Percentiles rank a stretch among this genome's conserved stretches.
Evolutionary conservation across 2,888 invertebrate species (phyloP).

Genomic region (Melinopterus prodromus): DNA sequence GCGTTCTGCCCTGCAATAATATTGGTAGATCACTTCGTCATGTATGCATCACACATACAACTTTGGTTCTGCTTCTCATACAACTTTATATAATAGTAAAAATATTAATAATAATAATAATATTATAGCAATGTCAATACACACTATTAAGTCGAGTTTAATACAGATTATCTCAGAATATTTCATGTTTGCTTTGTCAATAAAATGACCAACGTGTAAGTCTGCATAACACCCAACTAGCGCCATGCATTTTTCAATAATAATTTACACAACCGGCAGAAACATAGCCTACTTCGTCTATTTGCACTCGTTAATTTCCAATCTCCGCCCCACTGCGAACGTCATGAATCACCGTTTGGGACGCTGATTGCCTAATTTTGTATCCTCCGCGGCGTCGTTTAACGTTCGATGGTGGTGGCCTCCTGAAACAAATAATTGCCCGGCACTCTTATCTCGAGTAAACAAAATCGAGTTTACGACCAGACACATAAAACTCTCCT

Average conservation of each 20-base stretch:
- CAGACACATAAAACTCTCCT: background rate
- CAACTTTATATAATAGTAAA: too few species aligned
- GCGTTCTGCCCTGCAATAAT: too few species aligned
- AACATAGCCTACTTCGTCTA: background rate
- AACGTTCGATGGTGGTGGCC: background rate
- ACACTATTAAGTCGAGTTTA: background rate
- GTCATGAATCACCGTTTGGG: background rate
- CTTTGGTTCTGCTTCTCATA: too few species aligned
- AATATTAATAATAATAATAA: too few species aligned
- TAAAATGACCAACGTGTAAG: background rate
- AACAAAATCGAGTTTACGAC: slow-evolving; percentile 4
- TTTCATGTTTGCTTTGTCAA: background rate
- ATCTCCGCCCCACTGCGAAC: background rate
- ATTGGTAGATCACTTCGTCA: too few species aligned
- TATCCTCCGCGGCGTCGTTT: background rate
- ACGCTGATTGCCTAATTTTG: background rate
- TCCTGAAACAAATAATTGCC: background rate
- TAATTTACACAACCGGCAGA: background rate
- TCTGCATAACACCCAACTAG: background rate
- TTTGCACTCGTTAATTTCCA: background rate
- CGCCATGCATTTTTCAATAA: background rate
- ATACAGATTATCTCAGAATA: background rate
- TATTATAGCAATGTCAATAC: too few species aligned
- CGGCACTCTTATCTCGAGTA: slow-evolving; percentile 4
- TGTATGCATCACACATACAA: too few species aligned